These are phyloP conservation scores for Danionella dracula DNA, from an alignment of 2,797 vertebrate genomes.

Conservation along the genomic window DNA sequence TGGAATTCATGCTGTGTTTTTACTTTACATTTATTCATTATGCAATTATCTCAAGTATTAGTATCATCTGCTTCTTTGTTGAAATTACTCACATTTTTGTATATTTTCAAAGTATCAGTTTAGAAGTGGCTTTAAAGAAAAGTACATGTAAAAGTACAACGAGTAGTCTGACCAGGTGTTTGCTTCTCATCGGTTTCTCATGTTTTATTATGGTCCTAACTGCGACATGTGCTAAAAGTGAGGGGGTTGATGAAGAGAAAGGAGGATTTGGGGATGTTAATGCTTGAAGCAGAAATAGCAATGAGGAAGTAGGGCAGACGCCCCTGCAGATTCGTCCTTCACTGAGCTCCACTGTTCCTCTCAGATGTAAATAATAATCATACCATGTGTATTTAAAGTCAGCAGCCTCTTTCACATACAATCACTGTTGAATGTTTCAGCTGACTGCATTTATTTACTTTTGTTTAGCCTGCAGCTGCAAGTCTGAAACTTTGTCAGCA, in stretches of 20 bases:
- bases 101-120: no score
- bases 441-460: neutral
- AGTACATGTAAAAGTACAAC: no score
- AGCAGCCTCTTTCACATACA: neutral
- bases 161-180: no score
- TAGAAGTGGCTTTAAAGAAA: no score
- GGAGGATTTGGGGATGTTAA: neutral
- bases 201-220: neutral
- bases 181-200: no score
- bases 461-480: neutral
- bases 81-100: no score
- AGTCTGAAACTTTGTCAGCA: neutral
- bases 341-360: neutral
- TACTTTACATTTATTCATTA: no score
- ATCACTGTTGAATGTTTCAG: neutral
- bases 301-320: constrained; percentile 25
- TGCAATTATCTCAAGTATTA: no score
- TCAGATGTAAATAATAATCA: constrained; percentile 32
- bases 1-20: no score
- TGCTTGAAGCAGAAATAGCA: constrained; percentile 23
- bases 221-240: neutral
- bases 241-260: neutral
- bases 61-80: no score
- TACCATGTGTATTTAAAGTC: neutral
- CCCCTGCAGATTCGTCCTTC: constrained; percentile 5